Evolutionary conservation across 2,888 invertebrate species (phyloP).

Genomic region (Nemoura dubitans): DNA sequence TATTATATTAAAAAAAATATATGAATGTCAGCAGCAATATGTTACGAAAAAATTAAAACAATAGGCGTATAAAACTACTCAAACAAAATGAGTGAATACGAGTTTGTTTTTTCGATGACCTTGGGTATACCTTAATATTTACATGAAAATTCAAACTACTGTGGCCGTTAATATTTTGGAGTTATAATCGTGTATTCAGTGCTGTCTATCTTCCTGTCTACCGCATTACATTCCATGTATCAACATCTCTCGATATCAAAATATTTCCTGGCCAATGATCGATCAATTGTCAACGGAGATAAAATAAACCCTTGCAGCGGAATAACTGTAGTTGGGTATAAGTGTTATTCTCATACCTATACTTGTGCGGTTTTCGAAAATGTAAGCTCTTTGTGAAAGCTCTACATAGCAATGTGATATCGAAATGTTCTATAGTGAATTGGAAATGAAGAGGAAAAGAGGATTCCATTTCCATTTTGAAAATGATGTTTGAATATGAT

Average conservation of each 20-base stretch:
- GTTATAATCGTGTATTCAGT: too few relatives aligned
- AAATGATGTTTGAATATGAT: slow-evolving; percentile 45
- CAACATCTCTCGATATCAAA: not conserved
- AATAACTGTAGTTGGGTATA: not conserved
- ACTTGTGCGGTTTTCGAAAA: not conserved
- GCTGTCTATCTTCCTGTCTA: not conserved
- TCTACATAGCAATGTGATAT: not conserved
- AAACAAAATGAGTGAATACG: too few relatives aligned
- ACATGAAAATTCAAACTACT: too few relatives aligned
- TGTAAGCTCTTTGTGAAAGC: not conserved
- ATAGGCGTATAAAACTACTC: too few relatives aligned
- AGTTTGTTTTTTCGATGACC: too few relatives aligned
- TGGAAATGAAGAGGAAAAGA: slow-evolving; percentile 50
- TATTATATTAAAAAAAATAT: too few relatives aligned
- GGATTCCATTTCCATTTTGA: slow-evolving; percentile 48
- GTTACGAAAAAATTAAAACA: too few relatives aligned
- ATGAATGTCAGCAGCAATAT: too few relatives aligned
- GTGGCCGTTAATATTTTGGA: too few relatives aligned
- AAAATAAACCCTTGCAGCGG: not conserved
- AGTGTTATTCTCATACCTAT: not conserved
- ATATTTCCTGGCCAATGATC: not conserved
- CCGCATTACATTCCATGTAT: not conserved
- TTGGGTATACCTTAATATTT: not conserved
- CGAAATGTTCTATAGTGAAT: slow-evolving; percentile 15
- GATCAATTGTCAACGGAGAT: not conserved